phyloP scores from a whole-genome alignment of 2,797 vertebrate genomes.

The Gymnoscopelus microlampas region DNA sequence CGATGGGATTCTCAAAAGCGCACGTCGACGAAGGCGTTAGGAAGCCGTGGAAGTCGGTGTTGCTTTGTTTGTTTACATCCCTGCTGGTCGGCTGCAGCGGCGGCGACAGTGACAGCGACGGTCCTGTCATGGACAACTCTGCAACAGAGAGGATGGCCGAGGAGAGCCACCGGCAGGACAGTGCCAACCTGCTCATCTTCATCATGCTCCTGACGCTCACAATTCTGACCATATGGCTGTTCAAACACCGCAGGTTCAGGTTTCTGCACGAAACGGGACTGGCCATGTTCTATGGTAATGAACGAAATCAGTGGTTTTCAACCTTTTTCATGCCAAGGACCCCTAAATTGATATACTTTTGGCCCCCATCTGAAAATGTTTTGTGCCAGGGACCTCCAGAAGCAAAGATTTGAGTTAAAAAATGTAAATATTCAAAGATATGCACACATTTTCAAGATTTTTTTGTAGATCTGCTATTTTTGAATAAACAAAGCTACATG shows the following conservation, averaged over 20 bases:
- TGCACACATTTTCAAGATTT: no score
- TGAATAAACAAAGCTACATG: no score
- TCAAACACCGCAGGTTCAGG: constrained; percentile 88
- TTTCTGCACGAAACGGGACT: constrained; percentile 91
- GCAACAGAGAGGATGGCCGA: constrained; percentile 91
- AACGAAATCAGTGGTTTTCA: no score
- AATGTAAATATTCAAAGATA: no score
- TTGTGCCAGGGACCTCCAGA: no score
- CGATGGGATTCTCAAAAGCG: constrained; percentile 42
- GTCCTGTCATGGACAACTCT: constrained; percentile 85
- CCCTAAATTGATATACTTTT: no score
- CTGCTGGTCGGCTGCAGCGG: constrained; percentile 54
- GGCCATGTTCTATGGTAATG: constrained; percentile 91
- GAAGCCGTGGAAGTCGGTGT: constrained; percentile 17
- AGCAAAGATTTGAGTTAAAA: no score
- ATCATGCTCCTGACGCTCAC: constrained; percentile 90
- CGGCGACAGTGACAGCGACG: constrained; percentile 68
- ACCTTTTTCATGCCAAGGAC: no score
- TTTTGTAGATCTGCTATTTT: no score
- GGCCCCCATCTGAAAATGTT: no score
- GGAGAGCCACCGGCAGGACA: constrained; percentile 90
- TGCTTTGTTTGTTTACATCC: constrained; percentile 53
- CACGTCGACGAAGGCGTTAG: constrained; percentile 8
- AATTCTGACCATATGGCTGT: constrained; percentile 93
- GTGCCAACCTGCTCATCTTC: constrained; percentile 89